These are phyloP conservation scores for Varanus komodoensis DNA, from an alignment of 2,113 vertebrate genomes.

Conservation along the genomic window DNA sequence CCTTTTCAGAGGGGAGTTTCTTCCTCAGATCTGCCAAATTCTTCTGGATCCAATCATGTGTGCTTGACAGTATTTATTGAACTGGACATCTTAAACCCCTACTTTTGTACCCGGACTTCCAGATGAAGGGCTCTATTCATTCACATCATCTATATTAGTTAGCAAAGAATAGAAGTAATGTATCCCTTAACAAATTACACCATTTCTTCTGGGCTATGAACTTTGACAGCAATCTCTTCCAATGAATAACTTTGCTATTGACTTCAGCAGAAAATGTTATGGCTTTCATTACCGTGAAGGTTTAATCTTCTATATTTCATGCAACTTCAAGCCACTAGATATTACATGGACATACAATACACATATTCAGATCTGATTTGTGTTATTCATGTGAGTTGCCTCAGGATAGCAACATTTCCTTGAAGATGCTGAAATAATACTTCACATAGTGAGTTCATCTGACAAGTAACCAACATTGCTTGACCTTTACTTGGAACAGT, in stretches of 20 bases:
- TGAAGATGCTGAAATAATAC: slow-evolving; percentile 31
- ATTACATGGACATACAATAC: slow-evolving; percentile 38
- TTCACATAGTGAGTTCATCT: slow-evolving; percentile 45
- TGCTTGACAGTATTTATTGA: neutral
- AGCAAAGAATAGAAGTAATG: too few relatives aligned
- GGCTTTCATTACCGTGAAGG: neutral
- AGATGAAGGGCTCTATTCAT: too few relatives aligned
- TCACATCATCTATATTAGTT: too few relatives aligned
- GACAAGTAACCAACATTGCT: slow-evolving; percentile 59
- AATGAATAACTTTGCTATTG: neutral
- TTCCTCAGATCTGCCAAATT: neutral
- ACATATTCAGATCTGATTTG: slow-evolving; percentile 37
- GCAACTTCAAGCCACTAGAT: neutral
- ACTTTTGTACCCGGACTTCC: neutral
- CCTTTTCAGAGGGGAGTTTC: neutral
- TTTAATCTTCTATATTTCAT: slow-evolving; percentile 33
- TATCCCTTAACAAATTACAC: too few relatives aligned
- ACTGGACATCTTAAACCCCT: neutral
- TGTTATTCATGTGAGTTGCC: slow-evolving; percentile 32
- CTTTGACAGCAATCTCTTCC: neutral
- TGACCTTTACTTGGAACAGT: slow-evolving; percentile 45
- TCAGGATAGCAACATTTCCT: slow-evolving; percentile 15
- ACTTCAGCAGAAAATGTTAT: slow-evolving; percentile 3
- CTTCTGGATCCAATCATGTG: neutral
- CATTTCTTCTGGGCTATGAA: slow-evolving; percentile 13